Evolutionary conservation across 2,888 invertebrate species (phyloP), one percentile per base, ranked within the genome.

Genomic region (Cantharis rufa): DNA sequence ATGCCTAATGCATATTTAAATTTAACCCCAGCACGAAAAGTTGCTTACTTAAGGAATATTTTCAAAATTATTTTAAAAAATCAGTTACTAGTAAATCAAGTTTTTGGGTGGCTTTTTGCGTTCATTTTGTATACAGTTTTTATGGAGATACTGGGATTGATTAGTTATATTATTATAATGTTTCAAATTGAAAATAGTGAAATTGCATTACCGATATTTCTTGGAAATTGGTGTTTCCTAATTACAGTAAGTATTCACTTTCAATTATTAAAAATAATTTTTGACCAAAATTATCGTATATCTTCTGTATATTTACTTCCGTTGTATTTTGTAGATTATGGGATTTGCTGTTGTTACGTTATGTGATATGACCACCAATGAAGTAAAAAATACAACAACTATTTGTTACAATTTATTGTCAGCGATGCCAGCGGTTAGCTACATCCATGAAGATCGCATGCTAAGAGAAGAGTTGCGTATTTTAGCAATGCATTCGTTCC

Each of bases 401-500:
- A 16, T 76, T 9, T 69, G 69, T 10, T 68, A 32, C 11, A 63
- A 64, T 10, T 24, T 73, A 13, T 28, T 69, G 13, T 15, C 69
- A 1, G 66, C 10, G 10, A 69, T 76, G 3, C 62, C 62, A 16
- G 10, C 27, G 2, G 13, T 11, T n/a, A n/a, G 18, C 9, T 11
- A 69, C 24, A 15, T 10, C 10, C 4, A 7, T 5, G 15, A 78
- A 28, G 75, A 79, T 4, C 70, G 32, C 10, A 15, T 68, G 15
- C 18, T 82, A 18, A 79, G 71, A 32, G 77, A 75, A 62, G 79
- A 82, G 72, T 71, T 83, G 63, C 62, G 75, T 15, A 61, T 79
- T 13, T 74, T 84, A 63, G 81, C 78, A 9, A 74, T 80, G 15
- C 81, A 84, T 72, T 76, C 80, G 21, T 70, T 66, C 10, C 75